Evolutionary conservation across 2,797 vertebrate genomes (phyloP).

Genomic region (Neosilurus mollespiculum): DNA sequence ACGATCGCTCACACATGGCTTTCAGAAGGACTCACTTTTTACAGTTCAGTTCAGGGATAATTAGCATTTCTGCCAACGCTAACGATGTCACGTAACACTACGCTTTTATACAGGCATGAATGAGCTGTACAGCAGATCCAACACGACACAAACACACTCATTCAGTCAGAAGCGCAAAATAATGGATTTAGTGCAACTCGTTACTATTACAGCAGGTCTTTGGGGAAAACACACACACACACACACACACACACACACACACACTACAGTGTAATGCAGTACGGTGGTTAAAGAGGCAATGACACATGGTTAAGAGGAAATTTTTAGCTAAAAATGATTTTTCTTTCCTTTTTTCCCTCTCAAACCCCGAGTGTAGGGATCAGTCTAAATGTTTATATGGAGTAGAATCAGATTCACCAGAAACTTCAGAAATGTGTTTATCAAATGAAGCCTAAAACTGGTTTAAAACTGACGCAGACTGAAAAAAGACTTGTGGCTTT

Average conservation of each 20-base stretch:
- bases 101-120: slow-evolving; percentile 45
- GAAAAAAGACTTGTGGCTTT: not conserved
- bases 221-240: slow-evolving; percentile 15
- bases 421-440: not conserved
- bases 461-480: too few species aligned
- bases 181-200: not conserved
- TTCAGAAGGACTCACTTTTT: not conserved
- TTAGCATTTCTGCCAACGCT: slow-evolving; percentile 21
- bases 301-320: not conserved
- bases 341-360: not conserved
- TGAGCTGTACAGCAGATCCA: not conserved
- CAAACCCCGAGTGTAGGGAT: not conserved
- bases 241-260: not conserved
- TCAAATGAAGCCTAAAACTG: not conserved
- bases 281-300: not conserved
- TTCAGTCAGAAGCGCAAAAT: not conserved
- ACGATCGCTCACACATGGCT: not conserved
- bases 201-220: not conserved
- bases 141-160: not conserved
- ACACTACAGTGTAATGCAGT: not conserved
- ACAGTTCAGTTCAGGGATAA: slow-evolving; percentile 8
- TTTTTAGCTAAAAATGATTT: not conserved
- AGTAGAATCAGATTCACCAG: slow-evolving; percentile 2
- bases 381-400: too few species aligned
- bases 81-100: slow-evolving; percentile 31